Evolutionary conservation across 2,113 vertebrate species (phyloP).

Genomic region (Blennius ocellaris): DNA sequence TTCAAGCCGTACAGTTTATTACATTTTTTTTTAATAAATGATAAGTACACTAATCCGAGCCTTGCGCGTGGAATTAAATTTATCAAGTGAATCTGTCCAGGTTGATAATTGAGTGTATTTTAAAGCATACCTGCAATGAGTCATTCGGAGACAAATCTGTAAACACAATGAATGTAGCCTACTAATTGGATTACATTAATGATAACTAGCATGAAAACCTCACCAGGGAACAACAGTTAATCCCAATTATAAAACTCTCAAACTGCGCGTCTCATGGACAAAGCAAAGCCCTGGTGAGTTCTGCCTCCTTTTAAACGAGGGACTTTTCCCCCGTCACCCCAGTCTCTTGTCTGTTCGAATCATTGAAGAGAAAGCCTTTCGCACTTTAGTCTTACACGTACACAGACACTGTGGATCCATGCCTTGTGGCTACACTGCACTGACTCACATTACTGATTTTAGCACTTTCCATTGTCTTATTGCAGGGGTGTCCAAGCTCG

Average conservation of each 20-base stretch:
- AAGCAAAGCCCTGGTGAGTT: conserved; percentile 55
- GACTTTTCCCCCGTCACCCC: conserved; percentile 31
- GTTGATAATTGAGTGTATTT: conserved; percentile 16
- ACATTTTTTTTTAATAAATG: background rate
- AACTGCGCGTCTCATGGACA: conserved; percentile 51
- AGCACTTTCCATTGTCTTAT: too few species aligned
- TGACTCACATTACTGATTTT: too few species aligned
- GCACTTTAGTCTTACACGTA: background rate
- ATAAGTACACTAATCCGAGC: background rate
- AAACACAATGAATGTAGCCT: conserved; percentile 38
- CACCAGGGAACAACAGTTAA: conserved; percentile 65
- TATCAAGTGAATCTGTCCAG: conserved; percentile 16
- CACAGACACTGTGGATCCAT: background rate
- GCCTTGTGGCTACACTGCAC: too few species aligned
- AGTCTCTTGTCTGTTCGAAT: conserved; percentile 5
- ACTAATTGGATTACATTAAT: conserved; percentile 74
- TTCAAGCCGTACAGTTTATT: background rate
- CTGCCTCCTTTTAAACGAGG: conserved; percentile 20
- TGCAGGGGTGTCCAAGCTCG: too few species aligned
- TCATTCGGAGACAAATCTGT: conserved; percentile 49
- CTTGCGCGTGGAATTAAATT: conserved; percentile 11
- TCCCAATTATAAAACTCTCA: conserved; percentile 72
- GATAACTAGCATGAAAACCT: conserved; percentile 67
- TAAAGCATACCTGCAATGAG: conserved; percentile 50
- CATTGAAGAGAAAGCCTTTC: background rate